phyloP scores from a whole-genome alignment of 64 coral and sea anemone species.

The Acropora tenuis region DNA sequence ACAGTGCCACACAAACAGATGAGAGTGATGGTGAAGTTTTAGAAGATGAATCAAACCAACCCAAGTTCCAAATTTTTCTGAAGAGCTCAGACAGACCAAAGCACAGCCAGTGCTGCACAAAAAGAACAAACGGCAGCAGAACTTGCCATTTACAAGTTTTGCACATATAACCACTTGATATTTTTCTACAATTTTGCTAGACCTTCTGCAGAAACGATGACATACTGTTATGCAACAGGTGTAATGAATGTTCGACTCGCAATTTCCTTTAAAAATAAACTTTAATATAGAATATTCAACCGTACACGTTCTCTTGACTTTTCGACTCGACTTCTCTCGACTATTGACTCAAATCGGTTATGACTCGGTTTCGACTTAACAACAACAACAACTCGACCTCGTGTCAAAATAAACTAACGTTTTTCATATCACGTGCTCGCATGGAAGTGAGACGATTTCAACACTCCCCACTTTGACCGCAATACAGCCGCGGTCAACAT shows the following conservation, averaged over 20 bases:
- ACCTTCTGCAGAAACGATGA: neutral
- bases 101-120: constrained; percentile 44
- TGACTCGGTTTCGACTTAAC: neutral
- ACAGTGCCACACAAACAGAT: constrained; percentile 18
- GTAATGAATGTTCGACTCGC: neutral
- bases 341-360: neutral
- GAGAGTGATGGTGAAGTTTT: constrained; percentile 14
- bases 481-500: too few species aligned
- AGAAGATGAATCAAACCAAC: constrained; percentile 29
- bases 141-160: constrained; percentile 49
- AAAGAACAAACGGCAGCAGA: constrained; percentile 49
- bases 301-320: neutral
- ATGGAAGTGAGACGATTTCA: neutral
- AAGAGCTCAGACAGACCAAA: constrained; percentile 42
- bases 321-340: neutral
- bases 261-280: too few species aligned
- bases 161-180: constrained; percentile 37
- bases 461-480: neutral
- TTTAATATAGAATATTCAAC: neutral
- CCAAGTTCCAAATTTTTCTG: constrained; percentile 24
- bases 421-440: neutral
- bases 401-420: neutral
- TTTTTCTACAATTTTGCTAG: constrained; percentile 44
- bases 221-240: constrained; percentile 37
- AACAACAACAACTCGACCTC: neutral